Conservation (phyloP, 2,113 vertebrate genomes). For the Rhinopomastus cyanomelas region DNA sequence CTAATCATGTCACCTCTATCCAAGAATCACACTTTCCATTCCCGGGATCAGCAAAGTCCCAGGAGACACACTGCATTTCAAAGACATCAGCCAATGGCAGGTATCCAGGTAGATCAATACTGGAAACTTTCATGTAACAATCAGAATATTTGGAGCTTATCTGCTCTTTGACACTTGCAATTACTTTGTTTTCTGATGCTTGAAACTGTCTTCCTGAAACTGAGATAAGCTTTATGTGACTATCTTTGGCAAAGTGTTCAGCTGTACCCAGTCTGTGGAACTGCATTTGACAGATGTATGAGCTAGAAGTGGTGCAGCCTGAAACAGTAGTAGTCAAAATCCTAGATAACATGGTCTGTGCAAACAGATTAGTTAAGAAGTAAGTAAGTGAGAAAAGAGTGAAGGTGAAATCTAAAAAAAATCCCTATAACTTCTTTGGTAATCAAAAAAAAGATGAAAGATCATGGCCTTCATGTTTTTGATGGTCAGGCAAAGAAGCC, state of each 20-base stretch:
- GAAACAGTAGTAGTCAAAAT: background rate
- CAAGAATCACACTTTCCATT: background rate
- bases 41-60: background rate
- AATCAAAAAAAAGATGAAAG: background rate
- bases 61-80: background rate
- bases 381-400: background rate
- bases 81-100: background rate
- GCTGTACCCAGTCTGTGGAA: background rate
- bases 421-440: background rate
- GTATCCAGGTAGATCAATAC: background rate
- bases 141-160: background rate
- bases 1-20: background rate
- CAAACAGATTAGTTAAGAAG: background rate
- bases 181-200: background rate
- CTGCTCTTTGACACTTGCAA: background rate
- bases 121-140: background rate
- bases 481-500: background rate
- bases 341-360: background rate
- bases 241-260: background rate
- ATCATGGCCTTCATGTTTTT: background rate
- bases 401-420: background rate
- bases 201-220: background rate
- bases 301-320: background rate
- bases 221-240: background rate
- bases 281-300: background rate